These are phyloP conservation scores for Dryobota labecula DNA, from an alignment of 2,888 invertebrate species.

Conservation along the genomic window DNA sequence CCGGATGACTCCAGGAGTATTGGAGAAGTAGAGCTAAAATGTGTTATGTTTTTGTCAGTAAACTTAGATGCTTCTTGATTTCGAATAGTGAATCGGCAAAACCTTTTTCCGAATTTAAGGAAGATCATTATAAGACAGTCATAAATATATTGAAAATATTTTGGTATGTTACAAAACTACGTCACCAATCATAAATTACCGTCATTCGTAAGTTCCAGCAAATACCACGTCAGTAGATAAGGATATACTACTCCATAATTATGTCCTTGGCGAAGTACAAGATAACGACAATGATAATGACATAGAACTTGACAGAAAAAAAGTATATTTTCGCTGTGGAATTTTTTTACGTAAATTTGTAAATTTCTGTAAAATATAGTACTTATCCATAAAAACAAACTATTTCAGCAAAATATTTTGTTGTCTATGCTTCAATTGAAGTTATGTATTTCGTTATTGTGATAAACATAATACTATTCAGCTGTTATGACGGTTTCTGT, in stretches of 20 bases:
- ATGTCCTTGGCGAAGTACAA: conserved; percentile 74
- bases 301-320: conserved; percentile 66
- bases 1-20: not conserved
- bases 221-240: conserved; percentile 67
- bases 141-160: conserved; percentile 54
- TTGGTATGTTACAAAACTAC: conserved; percentile 48
- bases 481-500: conserved; percentile 23
- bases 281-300: conserved; percentile 70
- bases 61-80: not conserved
- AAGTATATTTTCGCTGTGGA: conserved; percentile 54
- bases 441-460: conserved; percentile 5
- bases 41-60: not conserved
- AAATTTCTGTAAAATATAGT: too few relatives aligned
- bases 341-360: too few relatives aligned
- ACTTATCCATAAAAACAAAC: too few relatives aligned
- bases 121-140: conserved; percentile 21
- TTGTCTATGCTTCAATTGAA: not conserved
- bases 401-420: too few relatives aligned
- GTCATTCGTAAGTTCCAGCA: conserved; percentile 40
- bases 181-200: conserved; percentile 47
- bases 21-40: not conserved
- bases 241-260: conserved; percentile 69
- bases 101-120: conserved; percentile 1
- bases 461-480: conserved; percentile 20
- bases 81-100: not conserved